Evolutionary conservation across 1,140 invertebrate genomes (phyloP), one percentile per base, ranked within the genome.

Genomic region (Orius insidiosus): DNA sequence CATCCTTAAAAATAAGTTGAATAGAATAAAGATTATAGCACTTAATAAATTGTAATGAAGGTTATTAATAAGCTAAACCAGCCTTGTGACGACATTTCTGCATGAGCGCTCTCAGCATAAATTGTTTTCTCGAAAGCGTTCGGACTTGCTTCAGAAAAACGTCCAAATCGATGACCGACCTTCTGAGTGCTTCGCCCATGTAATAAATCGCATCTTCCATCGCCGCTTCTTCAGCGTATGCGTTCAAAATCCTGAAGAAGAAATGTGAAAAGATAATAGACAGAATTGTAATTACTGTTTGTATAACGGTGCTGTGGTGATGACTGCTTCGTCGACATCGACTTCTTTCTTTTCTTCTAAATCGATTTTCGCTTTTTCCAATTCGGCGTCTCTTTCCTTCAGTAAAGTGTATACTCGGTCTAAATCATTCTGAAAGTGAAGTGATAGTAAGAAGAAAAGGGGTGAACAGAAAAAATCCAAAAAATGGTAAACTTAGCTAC

Each of bases 171-270:
- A 98, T 89, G 3, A 93, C 85, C 46, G 85, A 82, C 55, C 83
- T 81, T 51, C 90, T 70, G 43, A 98, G 64, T 15, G 88, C 94
- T 68, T 98, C 90, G n/a, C 89, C 90, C 59, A 98, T 77, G 63
- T 93, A 95, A 63, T 98, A 99, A 57, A 98, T 95, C 43, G 92
- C 85, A 73, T 99, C 95, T 69, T 98, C 94, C 40, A 87, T 80
- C 8, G 95, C 92, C 55, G 93, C 88, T 68, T 98, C 95, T 66
- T 98, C 92, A 41, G 90, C 89, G 75, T 89, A 98, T 30, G 89
- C 78, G 67, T 88, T 89, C 24, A 98, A 63, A 59, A 98, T 76
- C 60, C 84, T 88, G 54, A 1, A n/a, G n/a, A n/a, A 56, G 64
- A 53, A 54, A 50, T 47, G 47, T n/a, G n/a, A n/a, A n/a, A n/a